These are phyloP conservation scores for Margaritifera margaritifera DNA, from an alignment of 2,888 invertebrate species.

Conservation along the genomic window DNA sequence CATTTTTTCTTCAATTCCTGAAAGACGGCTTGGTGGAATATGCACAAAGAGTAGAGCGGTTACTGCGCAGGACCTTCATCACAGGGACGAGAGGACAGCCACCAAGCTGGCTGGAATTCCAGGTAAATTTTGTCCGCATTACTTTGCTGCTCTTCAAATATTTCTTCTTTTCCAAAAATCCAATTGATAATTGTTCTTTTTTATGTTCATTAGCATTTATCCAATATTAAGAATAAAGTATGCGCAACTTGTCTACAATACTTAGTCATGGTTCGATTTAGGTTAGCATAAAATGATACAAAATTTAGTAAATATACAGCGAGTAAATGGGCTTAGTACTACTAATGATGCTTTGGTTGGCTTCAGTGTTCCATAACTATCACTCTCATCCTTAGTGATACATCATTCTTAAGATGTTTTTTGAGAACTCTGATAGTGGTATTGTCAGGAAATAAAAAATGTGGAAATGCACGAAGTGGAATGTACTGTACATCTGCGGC, in stretches of 20 bases:
- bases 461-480: too few species aligned
- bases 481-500: too few species aligned
- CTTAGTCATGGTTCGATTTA: background rate
- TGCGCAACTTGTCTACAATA: background rate
- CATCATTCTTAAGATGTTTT: too few species aligned
- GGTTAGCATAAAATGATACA: too few species aligned
- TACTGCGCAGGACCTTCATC: conserved; percentile 54
- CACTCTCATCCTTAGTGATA: too few species aligned
- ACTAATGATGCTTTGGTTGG: too few species aligned
- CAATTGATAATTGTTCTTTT: background rate
- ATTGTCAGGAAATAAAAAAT: too few species aligned
- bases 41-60: conserved; percentile 52
- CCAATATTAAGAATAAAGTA: background rate
- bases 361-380: too few species aligned
- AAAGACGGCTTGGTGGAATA: conserved; percentile 54
- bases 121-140: conserved; percentile 34
- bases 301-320: too few species aligned
- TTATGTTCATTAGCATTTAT: background rate
- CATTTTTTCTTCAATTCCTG: conserved; percentile 53
- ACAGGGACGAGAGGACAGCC: conserved; percentile 61
- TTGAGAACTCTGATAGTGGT: too few species aligned
- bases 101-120: conserved; percentile 65
- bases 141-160: background rate
- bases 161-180: background rate
- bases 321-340: too few species aligned